Percentiles rank a stretch among this genome's conserved stretches.
These are phyloP conservation scores for Mormyrus iriodes DNA, from an alignment of 2,113 vertebrate species.

Conservation along the genomic window DNA sequence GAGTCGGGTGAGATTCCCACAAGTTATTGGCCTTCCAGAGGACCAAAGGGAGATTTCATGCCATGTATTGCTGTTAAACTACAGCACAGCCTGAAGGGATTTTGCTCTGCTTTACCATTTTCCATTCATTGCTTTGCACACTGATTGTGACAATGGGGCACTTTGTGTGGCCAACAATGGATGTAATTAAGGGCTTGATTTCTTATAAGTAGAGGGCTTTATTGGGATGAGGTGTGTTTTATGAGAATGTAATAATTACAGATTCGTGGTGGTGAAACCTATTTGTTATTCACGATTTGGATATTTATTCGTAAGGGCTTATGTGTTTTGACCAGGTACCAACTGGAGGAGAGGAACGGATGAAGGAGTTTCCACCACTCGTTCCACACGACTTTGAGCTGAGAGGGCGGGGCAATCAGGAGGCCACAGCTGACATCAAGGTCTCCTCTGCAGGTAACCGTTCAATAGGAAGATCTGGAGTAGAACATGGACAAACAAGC, in stretches of 20 bases:
- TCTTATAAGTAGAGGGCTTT: background rate
- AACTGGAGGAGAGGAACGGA: slow-evolving; percentile 76
- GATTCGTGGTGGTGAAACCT: background rate
- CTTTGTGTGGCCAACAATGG: background rate
- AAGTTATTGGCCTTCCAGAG: background rate
- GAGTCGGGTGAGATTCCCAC: background rate
- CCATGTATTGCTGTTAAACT: background rate
- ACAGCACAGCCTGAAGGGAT: background rate
- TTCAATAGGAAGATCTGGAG: background rate
- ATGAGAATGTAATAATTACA: background rate
- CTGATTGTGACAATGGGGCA: background rate
- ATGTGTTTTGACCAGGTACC: slow-evolving; percentile 64
- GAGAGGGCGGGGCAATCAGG: slow-evolving; percentile 58
- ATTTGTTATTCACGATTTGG: background rate
- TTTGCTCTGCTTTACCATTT: background rate
- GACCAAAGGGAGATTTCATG: background rate
- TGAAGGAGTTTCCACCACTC: slow-evolving; percentile 76
- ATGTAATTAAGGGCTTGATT: background rate
- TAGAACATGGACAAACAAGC: background rate
- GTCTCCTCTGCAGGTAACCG: slow-evolving; percentile 83
- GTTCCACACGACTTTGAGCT: slow-evolving; percentile 70
- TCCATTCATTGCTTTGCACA: background rate
- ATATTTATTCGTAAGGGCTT: background rate
- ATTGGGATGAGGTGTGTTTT: background rate
- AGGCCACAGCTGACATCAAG: slow-evolving; percentile 82